Percentiles rank a stretch among this genome's conserved stretches.
Evolutionary conservation across 2,888 invertebrate species (phyloP).

Genomic region (Vanessa cardui): DNA sequence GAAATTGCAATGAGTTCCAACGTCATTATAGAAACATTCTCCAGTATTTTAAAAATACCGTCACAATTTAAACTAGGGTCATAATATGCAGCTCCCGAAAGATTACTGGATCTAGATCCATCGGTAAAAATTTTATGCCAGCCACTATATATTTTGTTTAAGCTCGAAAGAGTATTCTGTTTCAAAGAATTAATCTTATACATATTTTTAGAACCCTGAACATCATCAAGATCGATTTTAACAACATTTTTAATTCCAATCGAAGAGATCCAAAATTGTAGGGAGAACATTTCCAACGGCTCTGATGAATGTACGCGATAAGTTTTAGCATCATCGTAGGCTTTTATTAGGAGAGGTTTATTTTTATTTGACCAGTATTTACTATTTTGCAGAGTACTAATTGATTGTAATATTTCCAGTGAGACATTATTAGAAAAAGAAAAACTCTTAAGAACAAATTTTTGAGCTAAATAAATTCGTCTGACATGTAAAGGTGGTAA

Average conservation of each 20-base stretch:
- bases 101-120: no score
- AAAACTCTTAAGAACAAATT: background rate
- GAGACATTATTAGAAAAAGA: background rate
- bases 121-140: conserved; percentile 1
- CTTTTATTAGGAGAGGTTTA: background rate
- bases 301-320: background rate
- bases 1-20: background rate
- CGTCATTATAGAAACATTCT: background rate
- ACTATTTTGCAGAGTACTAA: background rate
- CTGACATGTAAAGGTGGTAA: background rate
- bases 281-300: background rate
- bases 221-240: background rate
- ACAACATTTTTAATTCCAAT: background rate
- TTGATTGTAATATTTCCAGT: background rate
- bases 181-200: background rate
- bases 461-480: background rate
- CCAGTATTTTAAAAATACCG: background rate
- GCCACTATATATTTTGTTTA: background rate
- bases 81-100: no score
- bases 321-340: background rate
- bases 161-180: background rate
- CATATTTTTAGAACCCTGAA: background rate
- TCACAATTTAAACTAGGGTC: no score
- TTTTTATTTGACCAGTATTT: background rate
- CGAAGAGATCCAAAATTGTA: background rate